phyloP scores from a whole-genome alignment of 53 echinoderm and acorn worm genomes.

The Astropecten irregularis region DNA sequence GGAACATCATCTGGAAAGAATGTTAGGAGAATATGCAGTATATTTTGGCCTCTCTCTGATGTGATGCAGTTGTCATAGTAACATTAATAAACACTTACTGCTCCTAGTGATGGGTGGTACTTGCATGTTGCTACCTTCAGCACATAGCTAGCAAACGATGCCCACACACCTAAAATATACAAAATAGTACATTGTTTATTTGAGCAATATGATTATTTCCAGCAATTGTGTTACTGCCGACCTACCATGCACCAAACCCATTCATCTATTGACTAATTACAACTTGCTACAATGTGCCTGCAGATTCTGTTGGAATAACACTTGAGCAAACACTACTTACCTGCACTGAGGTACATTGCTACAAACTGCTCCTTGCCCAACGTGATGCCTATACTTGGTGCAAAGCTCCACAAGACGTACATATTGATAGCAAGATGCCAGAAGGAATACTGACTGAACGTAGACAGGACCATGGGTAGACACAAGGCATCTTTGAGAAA shows the following conservation, averaged over 20 bases:
- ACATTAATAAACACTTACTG: constrained; percentile 74
- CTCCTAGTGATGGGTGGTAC: constrained; percentile 87
- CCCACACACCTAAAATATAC: constrained; percentile 92
- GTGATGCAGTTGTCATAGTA: no score
- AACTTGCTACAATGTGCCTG: no score
- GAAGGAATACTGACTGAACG: constrained; percentile 91
- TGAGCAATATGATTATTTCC: no score
- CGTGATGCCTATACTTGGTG: constrained; percentile 72
- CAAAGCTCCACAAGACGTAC: constrained; percentile 97
- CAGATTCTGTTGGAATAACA: no score
- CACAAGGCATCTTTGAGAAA: constrained; percentile 74
- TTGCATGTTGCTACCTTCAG: constrained; percentile 81
- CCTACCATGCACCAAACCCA: no score
- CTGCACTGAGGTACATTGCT: constrained; percentile 89
- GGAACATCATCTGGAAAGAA: no score
- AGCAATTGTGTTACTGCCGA: no score
- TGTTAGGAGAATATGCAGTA: no score
- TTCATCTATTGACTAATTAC: no score
- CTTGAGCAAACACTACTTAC: constrained; percentile 66
- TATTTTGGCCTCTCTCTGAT: neutral
- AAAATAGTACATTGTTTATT: no score
- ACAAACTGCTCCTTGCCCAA: constrained; percentile 96
- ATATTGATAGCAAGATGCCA: constrained; percentile 98
- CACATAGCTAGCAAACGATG: constrained; percentile 90
- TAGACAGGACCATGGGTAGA: constrained; percentile 92